These are phyloP conservation scores for Tineola bisselliella DNA, from an alignment of 2,888 invertebrate genomes.

Conservation along the genomic window DNA sequence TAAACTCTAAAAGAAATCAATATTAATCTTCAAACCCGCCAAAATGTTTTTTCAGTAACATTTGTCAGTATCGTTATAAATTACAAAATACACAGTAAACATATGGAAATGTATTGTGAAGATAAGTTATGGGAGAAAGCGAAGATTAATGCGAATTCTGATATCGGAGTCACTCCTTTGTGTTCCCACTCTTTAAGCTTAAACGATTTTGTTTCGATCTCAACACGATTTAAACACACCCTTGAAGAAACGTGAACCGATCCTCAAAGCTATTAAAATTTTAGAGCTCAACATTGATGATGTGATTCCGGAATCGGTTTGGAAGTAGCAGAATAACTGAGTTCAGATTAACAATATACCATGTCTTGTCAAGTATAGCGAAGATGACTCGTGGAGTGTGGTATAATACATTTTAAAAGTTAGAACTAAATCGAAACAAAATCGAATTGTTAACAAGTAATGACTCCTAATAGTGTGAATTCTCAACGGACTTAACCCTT, in stretches of 20 bases:
- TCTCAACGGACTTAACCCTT: slow-evolving; percentile 11
- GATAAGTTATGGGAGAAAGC: background rate
- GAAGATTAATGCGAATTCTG: slow-evolving; percentile 1
- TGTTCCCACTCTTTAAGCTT: background rate
- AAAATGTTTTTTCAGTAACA: background rate
- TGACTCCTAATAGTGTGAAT: background rate
- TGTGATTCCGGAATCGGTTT: too few species aligned
- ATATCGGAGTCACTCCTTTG: background rate
- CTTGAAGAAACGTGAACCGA: too few species aligned
- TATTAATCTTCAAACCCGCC: too few species aligned
- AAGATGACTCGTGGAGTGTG: too few species aligned
- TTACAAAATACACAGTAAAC: background rate
- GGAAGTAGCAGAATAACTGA: too few species aligned
- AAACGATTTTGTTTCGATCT: background rate
- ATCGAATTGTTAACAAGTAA: background rate
- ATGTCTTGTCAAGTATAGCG: too few species aligned
- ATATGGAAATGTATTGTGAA: background rate
- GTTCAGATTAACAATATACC: too few species aligned
- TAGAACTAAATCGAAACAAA: background rate
- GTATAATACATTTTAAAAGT: background rate
- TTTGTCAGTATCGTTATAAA: background rate
- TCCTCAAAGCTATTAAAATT: too few species aligned
- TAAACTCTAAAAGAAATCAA: too few species aligned
- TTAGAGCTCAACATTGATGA: too few species aligned
- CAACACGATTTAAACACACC: too few species aligned